A percentile compares a stretch with the other conserved stretches of the same genome.
Evolutionary conservation across 2,113 vertebrate species (phyloP).

Genomic region (Aythya baeri): DNA sequence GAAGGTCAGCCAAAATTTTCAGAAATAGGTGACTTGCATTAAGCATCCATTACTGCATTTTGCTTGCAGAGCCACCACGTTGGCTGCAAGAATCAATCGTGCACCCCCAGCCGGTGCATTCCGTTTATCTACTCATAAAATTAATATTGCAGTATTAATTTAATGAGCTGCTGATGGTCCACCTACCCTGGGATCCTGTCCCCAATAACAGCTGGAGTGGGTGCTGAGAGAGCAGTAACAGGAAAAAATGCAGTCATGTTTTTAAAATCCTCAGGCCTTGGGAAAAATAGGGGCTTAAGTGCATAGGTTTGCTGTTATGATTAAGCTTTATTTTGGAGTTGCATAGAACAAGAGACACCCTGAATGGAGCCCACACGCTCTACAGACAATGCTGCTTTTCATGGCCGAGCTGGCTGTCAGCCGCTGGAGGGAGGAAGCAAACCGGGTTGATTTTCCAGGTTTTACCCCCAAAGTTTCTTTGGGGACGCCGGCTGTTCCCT

Average conservation of each 20-base stretch:
- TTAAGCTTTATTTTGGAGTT: background rate
- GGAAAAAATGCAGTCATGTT: background rate
- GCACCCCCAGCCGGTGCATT: background rate
- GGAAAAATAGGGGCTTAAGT: background rate
- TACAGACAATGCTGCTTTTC: background rate
- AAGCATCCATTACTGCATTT: background rate
- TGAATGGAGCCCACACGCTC: background rate
- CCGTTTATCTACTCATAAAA: background rate
- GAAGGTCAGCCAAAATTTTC: constrained; percentile 2
- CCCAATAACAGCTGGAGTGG: background rate
- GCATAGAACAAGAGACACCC: background rate
- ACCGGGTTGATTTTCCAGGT: accelerated
- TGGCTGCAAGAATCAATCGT: background rate
- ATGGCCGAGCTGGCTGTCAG: background rate
- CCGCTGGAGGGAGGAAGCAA: background rate
- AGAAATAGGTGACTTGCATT: background rate
- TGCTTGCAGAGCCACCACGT: background rate
- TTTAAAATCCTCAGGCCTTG: background rate
- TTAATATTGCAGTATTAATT: background rate
- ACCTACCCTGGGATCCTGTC: background rate
- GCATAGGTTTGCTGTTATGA: background rate
- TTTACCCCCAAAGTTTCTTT: background rate
- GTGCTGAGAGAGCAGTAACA: background rate
- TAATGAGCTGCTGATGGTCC: background rate
- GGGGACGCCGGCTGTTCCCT: background rate